Base-by-base conservation (phyloP, 2,797 vertebrate species). In the Semotilus atromaculatus region DNA sequence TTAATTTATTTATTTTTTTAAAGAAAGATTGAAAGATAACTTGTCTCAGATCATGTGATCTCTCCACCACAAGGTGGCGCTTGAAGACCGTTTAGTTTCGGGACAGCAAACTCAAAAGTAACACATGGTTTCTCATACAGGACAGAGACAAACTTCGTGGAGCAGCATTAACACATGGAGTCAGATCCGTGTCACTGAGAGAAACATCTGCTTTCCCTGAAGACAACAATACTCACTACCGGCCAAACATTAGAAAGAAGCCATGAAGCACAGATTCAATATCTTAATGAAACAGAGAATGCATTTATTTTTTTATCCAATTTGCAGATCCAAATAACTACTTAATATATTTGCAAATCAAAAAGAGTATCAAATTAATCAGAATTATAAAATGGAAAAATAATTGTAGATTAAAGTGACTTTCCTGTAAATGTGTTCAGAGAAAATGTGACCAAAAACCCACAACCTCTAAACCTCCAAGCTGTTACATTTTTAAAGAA, bases 121-220 rank as follows among this genome's bases (percentile, higher is more conserved):
- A 58, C 53, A 3, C 72, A 19, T 75, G 18, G 21, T 86, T 53
- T 78, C 80, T 67, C 73, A 67, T 36, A 26, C 87, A 90, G 89
- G 83, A 86, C 31, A 14, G 87, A 87, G 66, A 86, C 87, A 1
- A 66, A 58, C 76, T 87, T 90, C 81, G 71, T 84, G 75, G 89
- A 90, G 18, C 89, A 88, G 75, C 72, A 16, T 38, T 88, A 80
- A 89, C 48, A 10, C 55, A 11, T n/a, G 9, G 58, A 60, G n/a
- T 48, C n/a, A 34, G 64, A 9, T 43, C 16, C 29, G 38, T 9
- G 77, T 48, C 26, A 26, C 31, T 34, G 5, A 23, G 18, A 51
- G 16, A 31, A 53, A 53, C 45, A 21, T 34, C 45, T 53, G 77
- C 29, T 80, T 55, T 51, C 45, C 19, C 38, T 60, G 11, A 58